Evolutionary conservation across 2,888 invertebrate genomes (phyloP).

Genomic region (Chamaedrilus cognettii): DNA sequence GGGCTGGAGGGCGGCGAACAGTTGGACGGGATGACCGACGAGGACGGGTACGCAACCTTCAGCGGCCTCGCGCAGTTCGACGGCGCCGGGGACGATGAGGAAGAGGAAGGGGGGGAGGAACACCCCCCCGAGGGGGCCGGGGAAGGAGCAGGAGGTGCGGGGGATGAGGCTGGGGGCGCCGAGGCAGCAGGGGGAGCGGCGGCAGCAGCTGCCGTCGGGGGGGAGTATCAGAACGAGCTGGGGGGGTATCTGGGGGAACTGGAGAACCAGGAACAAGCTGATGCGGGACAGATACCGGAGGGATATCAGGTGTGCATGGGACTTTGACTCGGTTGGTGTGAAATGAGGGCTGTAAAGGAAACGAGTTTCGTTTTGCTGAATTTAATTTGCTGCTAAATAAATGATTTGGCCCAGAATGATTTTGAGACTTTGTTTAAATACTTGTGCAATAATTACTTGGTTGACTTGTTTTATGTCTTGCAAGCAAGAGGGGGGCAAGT

Average conservation of each 20-base stretch:
- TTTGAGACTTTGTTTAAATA: too few relatives aligned
- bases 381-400: too few relatives aligned
- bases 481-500: too few relatives aligned
- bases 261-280: slow-evolving; percentile 25
- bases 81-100: slow-evolving; percentile 34
- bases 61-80: slow-evolving; percentile 50
- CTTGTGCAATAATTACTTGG: too few relatives aligned
- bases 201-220: slow-evolving; percentile 8
- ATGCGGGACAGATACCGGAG: neutral
- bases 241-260: slow-evolving; percentile 33
- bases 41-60: slow-evolving; percentile 3
- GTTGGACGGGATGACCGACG: slow-evolving; percentile 5
- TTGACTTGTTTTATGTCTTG: too few relatives aligned
- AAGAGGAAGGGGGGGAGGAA: slow-evolving; percentile 3
- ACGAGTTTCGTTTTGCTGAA: too few relatives aligned
- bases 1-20: slow-evolving; percentile 6
- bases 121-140: slow-evolving; percentile 24
- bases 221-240: slow-evolving; percentile 11
- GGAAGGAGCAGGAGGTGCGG: neutral
- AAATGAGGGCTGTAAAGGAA: too few relatives aligned
- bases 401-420: too few relatives aligned
- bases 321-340: too few relatives aligned
- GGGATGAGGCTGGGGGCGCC: slow-evolving; percentile 3
- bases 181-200: slow-evolving; percentile 7
- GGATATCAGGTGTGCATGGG: neutral